Evolutionary conservation across 2,888 invertebrate species (phyloP).

Genomic region (Ochlodes sylvanus): DNA sequence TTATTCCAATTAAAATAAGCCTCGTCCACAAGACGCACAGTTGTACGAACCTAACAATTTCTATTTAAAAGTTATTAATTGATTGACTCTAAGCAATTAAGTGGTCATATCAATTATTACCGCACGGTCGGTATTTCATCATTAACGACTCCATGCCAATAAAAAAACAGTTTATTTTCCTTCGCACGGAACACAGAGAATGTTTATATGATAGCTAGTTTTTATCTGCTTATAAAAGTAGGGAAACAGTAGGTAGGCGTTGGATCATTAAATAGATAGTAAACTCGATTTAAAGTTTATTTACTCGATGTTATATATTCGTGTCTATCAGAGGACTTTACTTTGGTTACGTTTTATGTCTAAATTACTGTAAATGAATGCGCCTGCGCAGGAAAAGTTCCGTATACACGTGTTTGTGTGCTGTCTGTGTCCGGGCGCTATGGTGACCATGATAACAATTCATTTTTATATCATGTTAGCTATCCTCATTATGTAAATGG

Average conservation of each 20-base stretch:
- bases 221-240: constrained; percentile 33
- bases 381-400: not conserved
- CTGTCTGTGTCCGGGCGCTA: too few relatives aligned
- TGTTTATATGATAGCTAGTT: constrained; percentile 26
- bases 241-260: constrained; percentile 24
- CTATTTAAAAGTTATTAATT: constrained; percentile 19
- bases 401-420: not conserved
- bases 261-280: constrained; percentile 34
- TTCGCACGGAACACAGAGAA: constrained; percentile 10
- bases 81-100: constrained; percentile 18
- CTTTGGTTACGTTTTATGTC: constrained; percentile 43
- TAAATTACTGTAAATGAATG: constrained; percentile 46
- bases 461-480: not conserved
- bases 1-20: constrained; percentile 2
- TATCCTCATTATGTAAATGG: too few relatives aligned
- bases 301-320: constrained; percentile 40
- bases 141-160: constrained; percentile 24
- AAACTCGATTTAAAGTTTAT: constrained; percentile 36
- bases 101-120: constrained; percentile 25
- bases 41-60: not conserved
- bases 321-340: constrained; percentile 38
- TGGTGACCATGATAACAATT: not conserved
- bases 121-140: constrained; percentile 1
- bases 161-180: constrained; percentile 33
- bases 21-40: not conserved